Evolutionary conservation across 53 echinoderm and acorn worm genomes (phyloP), one percentile per base, ranked within the genome.

Genomic region (Henricia sp.): DNA sequence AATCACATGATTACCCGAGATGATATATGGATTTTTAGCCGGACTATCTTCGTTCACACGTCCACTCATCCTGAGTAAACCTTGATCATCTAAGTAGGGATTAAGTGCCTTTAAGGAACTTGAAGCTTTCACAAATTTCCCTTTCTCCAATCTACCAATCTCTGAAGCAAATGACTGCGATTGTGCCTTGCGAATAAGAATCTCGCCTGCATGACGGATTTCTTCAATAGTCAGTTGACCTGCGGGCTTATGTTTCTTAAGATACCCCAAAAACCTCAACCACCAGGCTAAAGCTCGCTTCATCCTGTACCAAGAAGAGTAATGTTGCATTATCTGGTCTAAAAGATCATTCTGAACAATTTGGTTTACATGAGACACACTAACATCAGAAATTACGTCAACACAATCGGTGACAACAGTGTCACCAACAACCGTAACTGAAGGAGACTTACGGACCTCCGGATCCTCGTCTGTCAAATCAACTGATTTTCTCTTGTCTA

Each of bases 291-390:
- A 34, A 6, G 37, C 73, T 14, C 54, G 32, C 36, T 73, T 54
- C 73, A 73, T 52, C 19, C n/a, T 69, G 23, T 69, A 69, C 69
- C 69, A 69, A 9, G 69, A 69, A 11, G 44, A 69, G 26, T 69
- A 68, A 23, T 68, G 68, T n/a, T 10, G 1, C 38, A 68, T 68
- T 4, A 68, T 20, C 2, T 25, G 21, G n/a, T 39, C 19, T 16
- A 41, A 25, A 41, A 25, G 40, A 68, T 68, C 41, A 34, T 19
- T 36, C 21, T 21, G 19, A 1, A n/a, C 19, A 41, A 9, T 39
- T 38, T 0, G 1, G 40, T 16, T 41, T 4, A 21, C 25, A 28
- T 26, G 65, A 25, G 11, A 32, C 10, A 0, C 16, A 58, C 23
- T 24, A 1, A 29, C 35, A 29, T 1, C 30, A 6, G 32, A 14